Evolutionary conservation across 2,888 invertebrate genomes (phyloP).

Genomic region (Halictus ligatus): DNA sequence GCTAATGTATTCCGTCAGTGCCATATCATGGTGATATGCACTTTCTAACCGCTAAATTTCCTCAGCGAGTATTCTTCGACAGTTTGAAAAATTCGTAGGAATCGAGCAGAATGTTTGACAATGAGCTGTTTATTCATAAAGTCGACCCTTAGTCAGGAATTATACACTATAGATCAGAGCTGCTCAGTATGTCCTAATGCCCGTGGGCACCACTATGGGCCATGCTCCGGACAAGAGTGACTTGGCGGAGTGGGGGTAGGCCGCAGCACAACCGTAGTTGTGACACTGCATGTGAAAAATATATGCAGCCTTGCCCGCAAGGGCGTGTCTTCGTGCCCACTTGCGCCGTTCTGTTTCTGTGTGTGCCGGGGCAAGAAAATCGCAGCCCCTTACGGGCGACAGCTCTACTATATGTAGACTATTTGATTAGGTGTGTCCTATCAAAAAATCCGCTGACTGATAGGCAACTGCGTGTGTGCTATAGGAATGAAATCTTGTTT

Average conservation of each 20-base stretch:
- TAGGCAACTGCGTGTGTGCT: constrained; percentile 15
- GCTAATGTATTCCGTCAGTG: neutral
- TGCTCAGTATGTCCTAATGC: too few species aligned
- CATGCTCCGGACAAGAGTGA: too few species aligned
- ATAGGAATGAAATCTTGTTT: constrained; percentile 40
- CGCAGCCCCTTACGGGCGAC: too few species aligned
- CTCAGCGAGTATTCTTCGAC: neutral
- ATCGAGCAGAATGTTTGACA: too few species aligned
- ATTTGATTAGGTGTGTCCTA: neutral
- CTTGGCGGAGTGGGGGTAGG: too few species aligned
- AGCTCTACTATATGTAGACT: neutral
- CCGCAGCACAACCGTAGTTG: too few species aligned
- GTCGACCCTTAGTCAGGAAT: neutral
- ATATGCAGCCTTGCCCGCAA: too few species aligned
- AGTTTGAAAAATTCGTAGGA: neutral
- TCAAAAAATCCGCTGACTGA: constrained; percentile 4
- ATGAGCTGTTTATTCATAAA: neutral
- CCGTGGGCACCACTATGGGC: too few species aligned
- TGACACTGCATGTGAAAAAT: too few species aligned
- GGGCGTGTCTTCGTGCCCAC: too few species aligned
- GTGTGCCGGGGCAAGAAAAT: too few species aligned
- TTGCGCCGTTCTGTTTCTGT: too few species aligned
- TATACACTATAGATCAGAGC: neutral
- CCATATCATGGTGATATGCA: neutral
- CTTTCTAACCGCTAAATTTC: neutral